Conservation (phyloP, 2,113 vertebrate species). For the Nothoprocta pentlandii region DNA sequence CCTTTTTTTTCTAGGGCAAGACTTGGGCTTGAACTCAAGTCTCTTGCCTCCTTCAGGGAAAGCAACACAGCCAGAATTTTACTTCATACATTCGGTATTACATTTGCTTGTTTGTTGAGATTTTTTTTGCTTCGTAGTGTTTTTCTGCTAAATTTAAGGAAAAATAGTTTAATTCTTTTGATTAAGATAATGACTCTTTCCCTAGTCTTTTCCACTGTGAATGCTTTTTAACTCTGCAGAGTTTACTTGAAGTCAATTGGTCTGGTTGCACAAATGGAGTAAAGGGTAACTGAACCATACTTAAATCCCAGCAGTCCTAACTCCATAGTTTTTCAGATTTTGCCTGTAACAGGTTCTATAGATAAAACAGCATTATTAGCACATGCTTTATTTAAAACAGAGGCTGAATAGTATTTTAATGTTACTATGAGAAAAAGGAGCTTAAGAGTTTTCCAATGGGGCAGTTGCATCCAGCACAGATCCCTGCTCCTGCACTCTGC, state of each 20-base stretch:
- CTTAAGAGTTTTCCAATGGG: background rate
- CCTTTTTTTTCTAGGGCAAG: background rate
- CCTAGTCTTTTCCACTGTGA: background rate
- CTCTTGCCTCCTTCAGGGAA: background rate
- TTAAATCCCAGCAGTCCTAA: background rate
- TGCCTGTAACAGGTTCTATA: background rate
- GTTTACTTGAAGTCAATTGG: background rate
- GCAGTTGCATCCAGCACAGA: accelerated
- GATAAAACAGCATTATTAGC: background rate
- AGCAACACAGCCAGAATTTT: background rate
- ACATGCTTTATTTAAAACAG: background rate
- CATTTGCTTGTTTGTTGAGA: background rate
- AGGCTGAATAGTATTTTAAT: background rate
- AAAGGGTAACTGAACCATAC: background rate
- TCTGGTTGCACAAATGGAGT: background rate
- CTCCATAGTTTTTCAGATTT: background rate
- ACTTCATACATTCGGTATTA: background rate
- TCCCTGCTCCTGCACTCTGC: background rate
- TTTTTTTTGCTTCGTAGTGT: background rate
- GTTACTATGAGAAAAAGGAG: background rate
- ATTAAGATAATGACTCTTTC: background rate
- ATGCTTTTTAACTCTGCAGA: background rate
- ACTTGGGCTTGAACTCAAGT: background rate
- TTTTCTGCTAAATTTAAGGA: background rate
- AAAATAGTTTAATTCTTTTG: background rate